Conservation (phyloP, 2,113 vertebrate genomes). For the Rallus limicola region DNA sequence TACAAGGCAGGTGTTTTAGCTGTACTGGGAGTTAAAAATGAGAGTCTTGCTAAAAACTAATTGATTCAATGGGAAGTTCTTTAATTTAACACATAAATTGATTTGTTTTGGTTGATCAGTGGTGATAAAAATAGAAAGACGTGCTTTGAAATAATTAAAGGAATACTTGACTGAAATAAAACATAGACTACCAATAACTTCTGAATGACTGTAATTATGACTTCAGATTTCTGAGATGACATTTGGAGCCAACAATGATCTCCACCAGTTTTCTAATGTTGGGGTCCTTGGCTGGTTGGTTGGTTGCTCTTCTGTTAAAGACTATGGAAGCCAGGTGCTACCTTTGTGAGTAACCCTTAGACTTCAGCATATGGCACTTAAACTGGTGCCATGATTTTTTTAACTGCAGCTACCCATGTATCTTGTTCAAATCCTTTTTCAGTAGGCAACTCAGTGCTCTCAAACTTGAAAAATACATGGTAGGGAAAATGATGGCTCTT, state of each 20-base stretch:
- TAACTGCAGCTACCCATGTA: background rate
- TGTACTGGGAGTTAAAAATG: background rate
- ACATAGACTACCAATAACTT: background rate
- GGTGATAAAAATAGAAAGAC: slow-evolving; percentile 38
- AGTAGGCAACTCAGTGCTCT: background rate
- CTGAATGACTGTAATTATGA: background rate
- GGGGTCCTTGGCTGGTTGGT: background rate
- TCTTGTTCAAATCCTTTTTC: background rate
- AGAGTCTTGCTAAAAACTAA: background rate
- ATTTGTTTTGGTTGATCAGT: slow-evolving; percentile 34
- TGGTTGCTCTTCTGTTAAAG: background rate
- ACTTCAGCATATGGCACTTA: background rate
- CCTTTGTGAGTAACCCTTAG: background rate
- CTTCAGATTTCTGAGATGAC: background rate
- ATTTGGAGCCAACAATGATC: background rate
- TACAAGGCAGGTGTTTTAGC: background rate
- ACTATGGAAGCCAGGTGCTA: background rate
- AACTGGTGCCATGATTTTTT: background rate
- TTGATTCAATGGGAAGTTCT: background rate
- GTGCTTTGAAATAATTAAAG: slow-evolving; percentile 13
- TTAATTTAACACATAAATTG: slow-evolving; percentile 17
- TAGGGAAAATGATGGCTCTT: background rate
- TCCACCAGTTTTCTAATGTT: background rate
- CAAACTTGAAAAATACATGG: background rate
- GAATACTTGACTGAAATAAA: background rate